Conservation (phyloP, 2,113 vertebrate species). For the Cygnus atratus region DNA sequence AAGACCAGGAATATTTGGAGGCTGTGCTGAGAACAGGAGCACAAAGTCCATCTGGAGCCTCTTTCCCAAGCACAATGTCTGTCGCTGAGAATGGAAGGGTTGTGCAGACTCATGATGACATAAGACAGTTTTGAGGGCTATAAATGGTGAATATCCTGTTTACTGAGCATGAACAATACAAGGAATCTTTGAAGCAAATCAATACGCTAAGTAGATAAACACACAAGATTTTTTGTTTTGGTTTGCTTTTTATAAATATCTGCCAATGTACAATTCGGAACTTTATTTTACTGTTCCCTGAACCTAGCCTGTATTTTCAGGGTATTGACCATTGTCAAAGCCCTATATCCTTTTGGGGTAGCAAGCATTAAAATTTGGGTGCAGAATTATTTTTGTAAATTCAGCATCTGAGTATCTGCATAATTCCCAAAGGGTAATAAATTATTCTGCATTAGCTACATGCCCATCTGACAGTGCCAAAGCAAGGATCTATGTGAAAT, state of each 20-base stretch:
- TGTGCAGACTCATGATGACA: neutral
- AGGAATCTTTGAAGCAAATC: neutral
- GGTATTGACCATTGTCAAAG: neutral
- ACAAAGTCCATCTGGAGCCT: neutral
- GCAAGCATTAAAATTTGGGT: neutral
- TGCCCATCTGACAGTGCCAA: neutral
- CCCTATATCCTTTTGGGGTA: neutral
- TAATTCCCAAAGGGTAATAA: neutral
- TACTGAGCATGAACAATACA: neutral
- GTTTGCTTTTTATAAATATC: neutral
- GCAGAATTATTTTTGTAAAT: neutral
- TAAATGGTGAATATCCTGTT: neutral
- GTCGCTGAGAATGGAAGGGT: neutral
- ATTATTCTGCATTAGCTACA: neutral
- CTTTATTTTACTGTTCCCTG: neutral
- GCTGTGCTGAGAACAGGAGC: neutral
- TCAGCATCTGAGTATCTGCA: neutral
- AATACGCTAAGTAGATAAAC: neutral
- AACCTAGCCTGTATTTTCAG: neutral
- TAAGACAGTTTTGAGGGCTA: neutral
- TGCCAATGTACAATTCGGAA: neutral
- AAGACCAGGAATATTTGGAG: neutral
- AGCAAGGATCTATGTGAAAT: neutral
- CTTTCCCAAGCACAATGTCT: neutral
- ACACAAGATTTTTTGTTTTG: rapidly evolving